Conservation (phyloP, 1,140 invertebrate genomes). For the Psilanteris sp. region DNA sequence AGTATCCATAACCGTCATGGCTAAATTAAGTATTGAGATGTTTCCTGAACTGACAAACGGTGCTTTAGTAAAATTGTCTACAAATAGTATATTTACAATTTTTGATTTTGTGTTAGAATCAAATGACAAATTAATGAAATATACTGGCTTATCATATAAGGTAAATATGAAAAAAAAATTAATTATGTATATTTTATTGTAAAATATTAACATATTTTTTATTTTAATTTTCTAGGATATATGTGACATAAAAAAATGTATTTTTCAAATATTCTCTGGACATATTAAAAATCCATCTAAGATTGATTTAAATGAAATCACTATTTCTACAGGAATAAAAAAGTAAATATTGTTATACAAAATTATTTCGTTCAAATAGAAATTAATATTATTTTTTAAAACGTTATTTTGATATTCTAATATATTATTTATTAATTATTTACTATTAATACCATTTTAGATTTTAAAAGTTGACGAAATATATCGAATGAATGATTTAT, state of each 20-base stretch:
- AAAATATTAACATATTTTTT: too few species aligned
- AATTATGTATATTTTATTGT: not conserved
- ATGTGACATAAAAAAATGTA: constrained; percentile 71
- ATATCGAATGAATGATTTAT: too few species aligned
- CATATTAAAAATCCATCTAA: constrained; percentile 64
- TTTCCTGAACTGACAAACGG: constrained; percentile 76
- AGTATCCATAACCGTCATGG: too few species aligned
- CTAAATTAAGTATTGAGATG: constrained; percentile 73
- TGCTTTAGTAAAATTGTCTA: constrained; percentile 78
- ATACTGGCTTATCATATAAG: constrained; percentile 75
- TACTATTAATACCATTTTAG: too few species aligned
- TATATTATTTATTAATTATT: too few species aligned
- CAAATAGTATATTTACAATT: constrained; percentile 81
- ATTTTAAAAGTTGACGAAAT: too few species aligned
- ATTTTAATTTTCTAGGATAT: constrained; percentile 75
- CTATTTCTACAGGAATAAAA: constrained; percentile 75
- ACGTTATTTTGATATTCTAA: too few species aligned
- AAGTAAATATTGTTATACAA: constrained; percentile 69
- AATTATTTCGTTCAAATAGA: too few species aligned
- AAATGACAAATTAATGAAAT: constrained; percentile 73
- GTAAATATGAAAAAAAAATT: constrained; percentile 64
- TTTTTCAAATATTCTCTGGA: constrained; percentile 74
- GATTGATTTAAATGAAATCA: constrained; percentile 66
- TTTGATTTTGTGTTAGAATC: constrained; percentile 82
- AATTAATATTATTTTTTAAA: too few species aligned